Conservation (phyloP, 2,113 vertebrate species). For the Rhipidura dahli region DNA sequence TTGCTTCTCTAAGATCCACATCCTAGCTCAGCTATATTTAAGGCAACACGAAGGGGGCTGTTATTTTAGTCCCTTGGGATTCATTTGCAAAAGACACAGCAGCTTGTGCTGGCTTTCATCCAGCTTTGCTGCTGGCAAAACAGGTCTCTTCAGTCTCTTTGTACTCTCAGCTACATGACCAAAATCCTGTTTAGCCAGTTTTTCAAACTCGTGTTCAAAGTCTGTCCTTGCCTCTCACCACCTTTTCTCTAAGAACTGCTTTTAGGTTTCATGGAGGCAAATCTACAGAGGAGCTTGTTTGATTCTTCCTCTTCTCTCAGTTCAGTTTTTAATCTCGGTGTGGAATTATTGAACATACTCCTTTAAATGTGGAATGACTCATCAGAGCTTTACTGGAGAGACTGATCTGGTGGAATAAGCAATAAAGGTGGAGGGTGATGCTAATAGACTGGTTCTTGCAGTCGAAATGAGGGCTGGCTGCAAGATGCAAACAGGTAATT, state of each 20-base stretch:
- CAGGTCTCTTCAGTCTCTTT: slow-evolving; percentile 7
- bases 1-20: neutral
- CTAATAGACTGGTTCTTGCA: neutral
- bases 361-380: neutral
- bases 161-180: slow-evolving; percentile 25
- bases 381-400: neutral
- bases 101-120: slow-evolving; percentile 29
- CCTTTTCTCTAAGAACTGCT: neutral
- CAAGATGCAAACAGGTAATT: neutral
- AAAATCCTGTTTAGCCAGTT: slow-evolving; percentile 63
- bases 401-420: neutral
- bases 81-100: neutral
- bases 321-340: neutral
- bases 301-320: neutral
- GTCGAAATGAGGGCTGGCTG: neutral
- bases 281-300: neutral
- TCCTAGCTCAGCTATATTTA: neutral
- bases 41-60: neutral
- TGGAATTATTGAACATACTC: neutral
- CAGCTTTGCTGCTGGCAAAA: slow-evolving; percentile 44
- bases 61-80: slow-evolving; percentile 18
- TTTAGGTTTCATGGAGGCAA: neutral
- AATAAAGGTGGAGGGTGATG: neutral
- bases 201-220: slow-evolving; percentile 19
- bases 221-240: neutral